Evolutionary conservation across 2,888 invertebrate species (phyloP).

Genomic region (Watsonalla binaria): DNA sequence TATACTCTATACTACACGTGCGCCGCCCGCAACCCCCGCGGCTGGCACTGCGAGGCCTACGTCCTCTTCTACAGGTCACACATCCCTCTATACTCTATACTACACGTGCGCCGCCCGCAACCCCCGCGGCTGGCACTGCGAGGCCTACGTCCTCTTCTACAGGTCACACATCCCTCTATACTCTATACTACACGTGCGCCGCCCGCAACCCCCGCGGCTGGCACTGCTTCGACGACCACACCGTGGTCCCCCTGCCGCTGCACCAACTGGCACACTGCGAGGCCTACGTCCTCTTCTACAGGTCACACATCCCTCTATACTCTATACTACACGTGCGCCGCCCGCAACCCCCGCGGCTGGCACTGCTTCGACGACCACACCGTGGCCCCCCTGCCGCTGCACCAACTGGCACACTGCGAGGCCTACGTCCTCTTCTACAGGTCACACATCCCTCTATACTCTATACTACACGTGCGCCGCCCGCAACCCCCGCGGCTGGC

Average conservation of each 20-base stretch:
- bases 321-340: too few relatives aligned
- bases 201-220: too few relatives aligned
- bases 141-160: conserved; percentile 82
- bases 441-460: too few relatives aligned
- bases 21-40: background rate
- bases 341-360: too few relatives aligned
- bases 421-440: conserved; percentile 82
- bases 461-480: too few relatives aligned
- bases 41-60: conserved; percentile 30
- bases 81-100: conserved; percentile 62
- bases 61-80: conserved; percentile 85
- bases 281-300: conserved; percentile 64
- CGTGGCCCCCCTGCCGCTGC: conserved; percentile 85
- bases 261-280: conserved; percentile 13
- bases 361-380: too few relatives aligned
- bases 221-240: too few relatives aligned
- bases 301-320: too few relatives aligned
- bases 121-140: conserved; percentile 29
- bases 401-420: conserved; percentile 65
- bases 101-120: background rate
- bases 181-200: too few relatives aligned
- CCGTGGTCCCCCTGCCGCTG: background rate
- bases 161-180: conserved; percentile 50
- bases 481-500: too few relatives aligned
- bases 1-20: conserved; percentile 62